Percentiles rank a stretch among this genome's conserved stretches.
phyloP scores from a whole-genome alignment of 2,113 vertebrate genomes.

The Bombycilla garrulus region DNA sequence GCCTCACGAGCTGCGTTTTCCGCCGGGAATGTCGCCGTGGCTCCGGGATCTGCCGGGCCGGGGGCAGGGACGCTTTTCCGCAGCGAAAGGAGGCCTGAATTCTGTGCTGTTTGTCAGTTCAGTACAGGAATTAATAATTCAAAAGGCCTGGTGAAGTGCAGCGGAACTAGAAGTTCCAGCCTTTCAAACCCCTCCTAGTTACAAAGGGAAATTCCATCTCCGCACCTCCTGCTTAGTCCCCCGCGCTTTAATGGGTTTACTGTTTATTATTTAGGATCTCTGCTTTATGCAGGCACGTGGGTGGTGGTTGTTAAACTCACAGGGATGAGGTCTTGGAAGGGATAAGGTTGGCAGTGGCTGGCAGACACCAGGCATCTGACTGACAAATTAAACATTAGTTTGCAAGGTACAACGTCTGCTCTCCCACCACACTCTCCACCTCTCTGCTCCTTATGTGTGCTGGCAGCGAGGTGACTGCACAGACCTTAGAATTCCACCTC shows the following conservation, averaged over 20 bases:
- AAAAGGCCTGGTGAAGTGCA: background rate
- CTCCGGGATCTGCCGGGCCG: background rate
- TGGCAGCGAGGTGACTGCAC: background rate
- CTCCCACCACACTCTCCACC: background rate
- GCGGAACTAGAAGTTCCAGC: background rate
- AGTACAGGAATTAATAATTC: background rate
- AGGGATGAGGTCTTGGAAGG: background rate
- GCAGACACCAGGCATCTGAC: background rate
- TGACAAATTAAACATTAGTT: background rate
- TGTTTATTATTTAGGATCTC: background rate
- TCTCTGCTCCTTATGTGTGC: background rate
- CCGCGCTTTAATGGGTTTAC: background rate
- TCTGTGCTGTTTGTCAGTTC: background rate
- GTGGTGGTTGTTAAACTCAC: background rate
- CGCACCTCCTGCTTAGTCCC: background rate
- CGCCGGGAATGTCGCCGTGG: fast-evolving
- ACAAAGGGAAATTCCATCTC: background rate
- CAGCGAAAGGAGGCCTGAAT: background rate
- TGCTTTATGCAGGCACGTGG: background rate
- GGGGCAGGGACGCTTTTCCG: background rate
- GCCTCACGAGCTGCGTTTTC: fast-evolving
- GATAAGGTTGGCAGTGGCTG: background rate
- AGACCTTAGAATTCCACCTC: background rate
- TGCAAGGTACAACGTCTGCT: background rate
- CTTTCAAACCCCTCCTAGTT: background rate